phyloP scores from a whole-genome alignment of 2,113 vertebrate species.

The Sula dactylatra region DNA sequence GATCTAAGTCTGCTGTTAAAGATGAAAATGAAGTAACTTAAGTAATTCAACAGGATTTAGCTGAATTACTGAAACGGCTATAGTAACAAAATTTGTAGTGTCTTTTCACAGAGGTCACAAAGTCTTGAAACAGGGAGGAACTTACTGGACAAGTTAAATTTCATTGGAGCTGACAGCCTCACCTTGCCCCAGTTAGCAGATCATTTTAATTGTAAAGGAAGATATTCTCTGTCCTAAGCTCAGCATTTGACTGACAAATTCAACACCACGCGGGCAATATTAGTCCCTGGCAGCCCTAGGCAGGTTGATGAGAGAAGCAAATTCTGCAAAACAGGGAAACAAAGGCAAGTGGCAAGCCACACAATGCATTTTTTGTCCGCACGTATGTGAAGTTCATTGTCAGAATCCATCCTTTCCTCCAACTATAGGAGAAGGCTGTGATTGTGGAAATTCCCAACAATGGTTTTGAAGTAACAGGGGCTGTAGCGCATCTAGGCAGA shows the following conservation, averaged over 20 bases:
- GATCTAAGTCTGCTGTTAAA: background rate
- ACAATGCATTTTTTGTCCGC: slow-evolving; percentile 35
- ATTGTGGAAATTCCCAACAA: slow-evolving; percentile 25
- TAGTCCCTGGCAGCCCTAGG: slow-evolving; percentile 17
- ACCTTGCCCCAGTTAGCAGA: background rate
- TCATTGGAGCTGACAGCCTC: background rate
- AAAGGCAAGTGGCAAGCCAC: slow-evolving; percentile 29
- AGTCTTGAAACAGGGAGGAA: background rate
- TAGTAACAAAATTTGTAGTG: background rate
- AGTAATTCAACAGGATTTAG: background rate
- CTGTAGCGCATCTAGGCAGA: background rate
- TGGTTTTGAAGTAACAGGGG: background rate
- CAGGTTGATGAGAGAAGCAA: slow-evolving; percentile 35
- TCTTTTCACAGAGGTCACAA: background rate
- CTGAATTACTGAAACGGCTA: background rate
- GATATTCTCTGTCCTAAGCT: background rate
- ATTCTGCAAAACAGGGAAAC: slow-evolving; percentile 56
- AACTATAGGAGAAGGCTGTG: background rate
- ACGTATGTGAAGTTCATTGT: slow-evolving; percentile 38
- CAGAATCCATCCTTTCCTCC: slow-evolving; percentile 18
- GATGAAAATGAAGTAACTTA: background rate
- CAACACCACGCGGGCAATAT: background rate
- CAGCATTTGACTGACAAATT: background rate
- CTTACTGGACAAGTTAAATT: background rate
- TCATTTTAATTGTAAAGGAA: slow-evolving; percentile 9